Base-by-base conservation (phyloP, 2,113 vertebrate genomes). In the Forbesichthys agassizii region DNA sequence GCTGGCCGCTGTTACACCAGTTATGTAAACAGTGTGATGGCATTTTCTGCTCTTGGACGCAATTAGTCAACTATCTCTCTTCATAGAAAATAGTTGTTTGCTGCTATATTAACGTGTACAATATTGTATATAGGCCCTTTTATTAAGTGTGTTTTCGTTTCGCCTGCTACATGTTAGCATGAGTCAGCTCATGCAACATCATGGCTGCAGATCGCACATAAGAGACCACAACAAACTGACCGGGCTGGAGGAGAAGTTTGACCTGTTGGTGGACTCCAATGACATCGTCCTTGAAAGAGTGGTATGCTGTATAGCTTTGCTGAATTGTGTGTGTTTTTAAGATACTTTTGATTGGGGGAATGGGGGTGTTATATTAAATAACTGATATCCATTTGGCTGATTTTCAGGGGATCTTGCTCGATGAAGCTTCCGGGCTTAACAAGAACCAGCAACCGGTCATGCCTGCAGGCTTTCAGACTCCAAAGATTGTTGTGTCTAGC, bases 221-320 rank as follows among this genome's bases (percentile, higher is more conserved):
- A 93, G 84, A 36, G 95, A 95, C 74, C 79, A 46, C 47, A 94
- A 83, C 75, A 96, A 94, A 75, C 89, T 94, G 71, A 96, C 94
- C 0, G 96, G 94, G 4, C 66, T 96, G 78, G 98, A 99, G 73
- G 98, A 99, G 75, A 93, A 95, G 64, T 97, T 96, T 66, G 98
- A 99, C 72, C 75, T 97, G 81, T 87, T 99, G 9, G 95, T 99
- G 9, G 98, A 99, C 42, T 91, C 96, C 9, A 99, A 99, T 0
- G 98, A 99, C 0, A 69, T 91, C 46, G 95, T 99, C 84, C 91
- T 99, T 1, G 98, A 99, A 86, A 93, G 91, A 96, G 98, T 96
- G 95, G 98, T 99, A 92, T 80, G 95, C 82, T 47, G 27, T 20
- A 2, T 33, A 20, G 7, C 1, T 58, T 49, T 57, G 7, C 3